Conservation (phyloP, 1,140 invertebrate genomes). For the Uloborus diversus region DNA sequence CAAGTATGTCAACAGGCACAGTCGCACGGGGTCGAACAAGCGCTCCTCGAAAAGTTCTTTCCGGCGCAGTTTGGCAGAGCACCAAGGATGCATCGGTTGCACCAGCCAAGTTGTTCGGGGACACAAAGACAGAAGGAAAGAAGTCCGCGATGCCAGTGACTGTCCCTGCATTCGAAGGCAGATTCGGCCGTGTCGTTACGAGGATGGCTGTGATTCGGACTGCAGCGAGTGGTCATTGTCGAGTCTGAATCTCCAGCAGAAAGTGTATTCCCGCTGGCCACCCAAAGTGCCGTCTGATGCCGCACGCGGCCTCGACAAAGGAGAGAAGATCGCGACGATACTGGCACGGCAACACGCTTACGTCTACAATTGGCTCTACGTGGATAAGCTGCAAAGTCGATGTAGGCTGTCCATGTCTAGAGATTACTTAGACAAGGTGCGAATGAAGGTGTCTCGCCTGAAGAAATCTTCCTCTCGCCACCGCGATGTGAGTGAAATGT, state of each 20-base stretch:
- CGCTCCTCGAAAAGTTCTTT: neutral
- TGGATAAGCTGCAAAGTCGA: constrained; percentile 15
- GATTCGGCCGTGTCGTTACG: neutral
- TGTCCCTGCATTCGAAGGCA: constrained; percentile 1
- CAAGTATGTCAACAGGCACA: constrained; percentile 12
- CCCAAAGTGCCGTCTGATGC: constrained; percentile 8
- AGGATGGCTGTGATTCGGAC: constrained; percentile 21
- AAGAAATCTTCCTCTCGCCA: neutral
- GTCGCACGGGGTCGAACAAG: neutral
- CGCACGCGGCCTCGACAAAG: constrained; percentile 4
- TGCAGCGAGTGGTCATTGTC: constrained; percentile 37
- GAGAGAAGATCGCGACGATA: constrained; percentile 26
- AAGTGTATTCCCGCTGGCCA: constrained; percentile 19
- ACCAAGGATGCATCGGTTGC: neutral
- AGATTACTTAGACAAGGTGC: constrained; percentile 23
- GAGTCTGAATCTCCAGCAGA: constrained; percentile 6
- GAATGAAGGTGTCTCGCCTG: neutral
- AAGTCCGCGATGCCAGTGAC: neutral
- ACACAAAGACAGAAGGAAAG: too few species aligned
- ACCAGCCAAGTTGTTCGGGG: too few species aligned
- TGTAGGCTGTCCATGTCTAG: constrained; percentile 8
- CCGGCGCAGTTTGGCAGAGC: too few species aligned
- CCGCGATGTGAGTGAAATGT: neutral
- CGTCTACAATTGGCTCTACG: constrained; percentile 44
- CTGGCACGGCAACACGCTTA: constrained; percentile 30